phyloP scores from a whole-genome alignment of 2,797 vertebrate genomes.

The Ambastaia sidthimunki region DNA sequence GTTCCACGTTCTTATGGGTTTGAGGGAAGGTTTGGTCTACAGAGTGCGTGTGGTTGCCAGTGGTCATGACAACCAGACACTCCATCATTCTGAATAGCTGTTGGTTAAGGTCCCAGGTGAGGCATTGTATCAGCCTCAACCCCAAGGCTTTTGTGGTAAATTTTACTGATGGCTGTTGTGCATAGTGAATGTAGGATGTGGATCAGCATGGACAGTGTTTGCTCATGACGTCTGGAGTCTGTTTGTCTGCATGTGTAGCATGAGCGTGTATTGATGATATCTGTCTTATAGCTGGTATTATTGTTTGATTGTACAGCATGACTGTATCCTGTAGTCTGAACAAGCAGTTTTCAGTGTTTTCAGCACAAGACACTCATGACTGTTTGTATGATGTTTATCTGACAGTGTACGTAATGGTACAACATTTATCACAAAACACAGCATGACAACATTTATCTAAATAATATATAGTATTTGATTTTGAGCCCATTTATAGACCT shows the following conservation, averaged over 20 bases:
- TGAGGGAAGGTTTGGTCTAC: conserved; percentile 93
- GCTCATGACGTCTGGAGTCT: neutral
- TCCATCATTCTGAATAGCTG: conserved; percentile 86
- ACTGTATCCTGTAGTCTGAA: neutral
- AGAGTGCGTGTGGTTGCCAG: conserved; percentile 91
- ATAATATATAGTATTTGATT: too few species aligned
- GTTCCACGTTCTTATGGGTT: conserved; percentile 89
- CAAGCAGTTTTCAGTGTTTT: neutral
- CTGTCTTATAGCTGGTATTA: neutral
- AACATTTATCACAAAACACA: too few species aligned
- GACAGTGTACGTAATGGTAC: neutral
- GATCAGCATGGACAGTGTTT: conserved; percentile 28
- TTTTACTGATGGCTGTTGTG: conserved; percentile 21
- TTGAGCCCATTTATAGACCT: too few species aligned
- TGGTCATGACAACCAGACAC: conserved; percentile 83
- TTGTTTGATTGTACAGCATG: neutral
- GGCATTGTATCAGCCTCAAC: conserved; percentile 69
- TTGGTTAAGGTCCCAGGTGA: conserved; percentile 95
- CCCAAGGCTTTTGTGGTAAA: conserved; percentile 44
- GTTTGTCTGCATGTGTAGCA: neutral
- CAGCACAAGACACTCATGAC: neutral
- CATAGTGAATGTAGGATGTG: conserved; percentile 19
- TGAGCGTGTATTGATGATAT: neutral
- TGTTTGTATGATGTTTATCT: conserved; percentile 16
- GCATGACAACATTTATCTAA: too few species aligned